These are phyloP conservation scores for Leptinotarsa juncta DNA, from an alignment of 2,888 invertebrate species.

Conservation along the genomic window DNA sequence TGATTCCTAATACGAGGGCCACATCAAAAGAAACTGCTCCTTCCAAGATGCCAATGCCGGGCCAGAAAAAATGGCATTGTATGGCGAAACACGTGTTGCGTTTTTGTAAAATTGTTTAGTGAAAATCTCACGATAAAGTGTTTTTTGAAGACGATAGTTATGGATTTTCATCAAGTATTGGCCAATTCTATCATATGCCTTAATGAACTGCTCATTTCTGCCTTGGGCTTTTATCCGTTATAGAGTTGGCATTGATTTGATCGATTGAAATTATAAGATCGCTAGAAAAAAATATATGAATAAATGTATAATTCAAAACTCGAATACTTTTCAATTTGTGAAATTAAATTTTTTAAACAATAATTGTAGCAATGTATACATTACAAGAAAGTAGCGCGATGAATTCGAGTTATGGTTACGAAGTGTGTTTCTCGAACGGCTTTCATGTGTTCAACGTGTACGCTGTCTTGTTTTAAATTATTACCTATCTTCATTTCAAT, in stretches of 20 bases:
- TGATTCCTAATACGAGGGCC: no score
- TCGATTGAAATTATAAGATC: not conserved
- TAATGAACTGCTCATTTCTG: no score
- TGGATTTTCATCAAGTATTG: no score
- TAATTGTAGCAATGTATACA: not conserved
- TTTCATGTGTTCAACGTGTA: constrained; percentile 11
- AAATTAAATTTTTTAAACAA: not conserved
- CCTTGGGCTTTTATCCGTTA: not conserved
- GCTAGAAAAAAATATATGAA: not conserved
- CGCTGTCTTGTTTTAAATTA: not conserved
- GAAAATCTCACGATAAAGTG: no score
- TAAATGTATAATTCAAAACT: not conserved
- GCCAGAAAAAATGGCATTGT: no score
- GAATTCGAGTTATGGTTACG: not conserved
- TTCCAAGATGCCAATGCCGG: no score
- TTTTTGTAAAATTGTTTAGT: no score
- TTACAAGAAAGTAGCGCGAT: not conserved
- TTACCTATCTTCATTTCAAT: not conserved
- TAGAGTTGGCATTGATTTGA: not conserved
- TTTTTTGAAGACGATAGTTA: no score
- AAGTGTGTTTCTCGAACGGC: not conserved
- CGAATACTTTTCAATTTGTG: not conserved
- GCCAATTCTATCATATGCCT: no score
- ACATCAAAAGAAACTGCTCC: no score
- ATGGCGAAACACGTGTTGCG: no score